Percentiles rank a stretch among this genome's conserved stretches.
These are phyloP conservation scores for Schizaphis graminum DNA, from an alignment of 2,888 invertebrate genomes.

Conservation along the genomic window DNA sequence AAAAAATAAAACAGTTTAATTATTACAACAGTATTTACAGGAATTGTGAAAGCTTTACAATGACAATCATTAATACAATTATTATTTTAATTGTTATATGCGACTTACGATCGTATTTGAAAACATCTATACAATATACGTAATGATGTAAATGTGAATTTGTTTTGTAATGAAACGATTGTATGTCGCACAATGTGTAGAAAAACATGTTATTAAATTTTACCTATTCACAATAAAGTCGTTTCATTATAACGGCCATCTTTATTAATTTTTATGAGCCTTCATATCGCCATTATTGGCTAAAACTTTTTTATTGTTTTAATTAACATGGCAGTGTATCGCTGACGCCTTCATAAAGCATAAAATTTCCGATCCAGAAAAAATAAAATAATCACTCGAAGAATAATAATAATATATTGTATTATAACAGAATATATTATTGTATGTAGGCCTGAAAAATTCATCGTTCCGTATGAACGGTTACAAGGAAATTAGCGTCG, in stretches of 20 bases:
- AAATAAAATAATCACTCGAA: constrained; percentile 24
- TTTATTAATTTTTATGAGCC: constrained; percentile 18
- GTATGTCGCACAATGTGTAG: background rate
- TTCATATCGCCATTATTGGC: constrained; percentile 6
- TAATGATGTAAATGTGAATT: background rate
- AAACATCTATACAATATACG: background rate
- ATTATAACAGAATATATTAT: background rate
- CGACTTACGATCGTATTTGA: background rate
- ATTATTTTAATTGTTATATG: background rate
- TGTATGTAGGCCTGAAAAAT: constrained; percentile 11
- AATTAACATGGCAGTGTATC: constrained; percentile 6
- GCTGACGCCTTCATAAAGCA: background rate
- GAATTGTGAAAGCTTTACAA: background rate
- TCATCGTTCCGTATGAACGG: background rate
- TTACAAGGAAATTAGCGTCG: background rate
- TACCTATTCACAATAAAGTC: constrained; percentile 20
- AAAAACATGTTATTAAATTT: constrained; percentile 22
- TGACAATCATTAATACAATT: background rate
- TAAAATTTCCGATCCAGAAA: background rate
- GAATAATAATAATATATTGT: background rate
- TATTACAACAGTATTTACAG: background rate
- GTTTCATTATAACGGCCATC: background rate
- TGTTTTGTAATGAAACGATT: background rate
- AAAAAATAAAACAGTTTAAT: constrained; percentile 5
- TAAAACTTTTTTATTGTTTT: constrained; percentile 1